phyloP scores from a whole-genome alignment of 2,888 invertebrate genomes.

The Sicus ferrugineus region DNA sequence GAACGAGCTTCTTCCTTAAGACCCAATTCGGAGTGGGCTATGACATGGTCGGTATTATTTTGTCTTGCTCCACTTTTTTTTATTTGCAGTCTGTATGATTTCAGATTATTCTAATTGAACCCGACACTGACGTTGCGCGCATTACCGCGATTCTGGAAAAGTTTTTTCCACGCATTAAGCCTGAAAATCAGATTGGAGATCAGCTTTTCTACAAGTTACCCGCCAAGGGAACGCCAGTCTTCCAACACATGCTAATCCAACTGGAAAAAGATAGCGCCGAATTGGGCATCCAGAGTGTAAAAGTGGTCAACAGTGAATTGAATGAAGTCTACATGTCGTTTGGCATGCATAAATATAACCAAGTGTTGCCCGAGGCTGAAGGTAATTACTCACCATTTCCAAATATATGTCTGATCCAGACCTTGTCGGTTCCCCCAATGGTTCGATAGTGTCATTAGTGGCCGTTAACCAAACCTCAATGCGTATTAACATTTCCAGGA shows the following conservation, averaged over 20 bases:
- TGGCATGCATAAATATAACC: slow-evolving; percentile 45
- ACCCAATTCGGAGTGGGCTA: slow-evolving; percentile 83
- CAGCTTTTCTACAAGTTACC: slow-evolving; percentile 48
- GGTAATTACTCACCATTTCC: neutral
- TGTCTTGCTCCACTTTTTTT: neutral
- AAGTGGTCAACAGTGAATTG: slow-evolving; percentile 48
- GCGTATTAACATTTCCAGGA: neutral
- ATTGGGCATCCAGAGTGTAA: slow-evolving; percentile 49
- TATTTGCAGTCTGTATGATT: neutral
- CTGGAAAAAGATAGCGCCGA: slow-evolving; percentile 47
- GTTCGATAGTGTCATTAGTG: neutral
- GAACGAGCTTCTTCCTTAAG: slow-evolving; percentile 81
- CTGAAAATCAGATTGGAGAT: slow-evolving; percentile 55
- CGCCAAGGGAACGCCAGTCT: slow-evolving; percentile 32
- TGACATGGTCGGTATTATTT: slow-evolving; percentile 69
- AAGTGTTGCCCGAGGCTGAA: slow-evolving; percentile 47
- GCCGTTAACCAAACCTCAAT: too few species aligned
- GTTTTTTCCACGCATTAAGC: slow-evolving; percentile 42
- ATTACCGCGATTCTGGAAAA: slow-evolving; percentile 47
- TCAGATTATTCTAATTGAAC: slow-evolving; percentile 49
- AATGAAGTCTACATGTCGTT: slow-evolving; percentile 52
- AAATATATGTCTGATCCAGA: neutral
- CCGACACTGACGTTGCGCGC: slow-evolving; percentile 44
- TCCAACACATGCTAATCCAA: slow-evolving; percentile 50
- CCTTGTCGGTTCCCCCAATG: too few species aligned